Base-by-base conservation (phyloP, 2,888 invertebrate genomes). In the Gastrophysa polygoni region DNA sequence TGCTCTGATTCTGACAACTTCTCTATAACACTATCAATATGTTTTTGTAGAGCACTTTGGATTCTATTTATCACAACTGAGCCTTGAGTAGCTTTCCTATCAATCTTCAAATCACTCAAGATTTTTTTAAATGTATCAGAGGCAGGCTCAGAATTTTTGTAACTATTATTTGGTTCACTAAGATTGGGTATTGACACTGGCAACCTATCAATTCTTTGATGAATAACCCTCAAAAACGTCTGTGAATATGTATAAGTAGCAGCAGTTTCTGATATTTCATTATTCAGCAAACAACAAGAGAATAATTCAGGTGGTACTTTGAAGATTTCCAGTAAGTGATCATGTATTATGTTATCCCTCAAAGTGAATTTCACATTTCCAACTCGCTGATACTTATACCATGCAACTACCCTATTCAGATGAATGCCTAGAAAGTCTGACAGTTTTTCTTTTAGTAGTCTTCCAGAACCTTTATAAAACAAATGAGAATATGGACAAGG, bases 241-340 rank as follows among this genome's bases (percentile, higher is more conserved):
- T 89, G 89, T 52, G 84, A 84, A 69, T 85, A 88, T 61, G 85
- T 84, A 72, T 88, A 88, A 0, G 88, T 89, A 5, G 88, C 85
- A 55, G 80, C 82, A 49, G 81, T 80, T 2, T 82, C 79, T 47
- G 86, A 85, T 10, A 73, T 76, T 70, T 85, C 84, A 55, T 83
- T 84, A 29, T 84, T 86, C 48, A 90, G 77, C 71, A 87, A 83
- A 74, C 89, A 89, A 56, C 85, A 85, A 3, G 87, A 83, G 81
- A 90, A 90, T 64, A 83, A 83, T 72, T 88, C 86, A 49, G 82
- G 82, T 65, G 83, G 82, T 50, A 83, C 82, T 70, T 82, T 81
- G 76, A 89, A 88, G 66, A 85, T 83, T 46, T 85, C 83, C 61
- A 85, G 83, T 44, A 90, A 80, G 49, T 87, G 86, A 77, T 85